Evolutionary conservation across 2,113 vertebrate species (phyloP), one percentile per base, ranked within the genome.

Genomic region (Cynoglossus semilaevis): DNA sequence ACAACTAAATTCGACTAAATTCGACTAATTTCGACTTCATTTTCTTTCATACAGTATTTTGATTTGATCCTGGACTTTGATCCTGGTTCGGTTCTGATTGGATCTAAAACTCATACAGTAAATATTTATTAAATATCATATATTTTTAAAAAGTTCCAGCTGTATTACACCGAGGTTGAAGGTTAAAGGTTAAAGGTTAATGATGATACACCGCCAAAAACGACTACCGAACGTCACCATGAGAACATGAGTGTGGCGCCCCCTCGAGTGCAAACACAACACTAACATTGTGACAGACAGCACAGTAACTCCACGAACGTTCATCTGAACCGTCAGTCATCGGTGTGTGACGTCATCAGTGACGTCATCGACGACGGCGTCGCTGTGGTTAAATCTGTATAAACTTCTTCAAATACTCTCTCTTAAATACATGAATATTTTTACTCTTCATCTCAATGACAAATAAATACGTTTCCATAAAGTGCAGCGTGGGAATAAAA

Each of bases 261-360:
- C 4, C 58, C 53, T 29, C 6, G 22, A 34, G 61, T 67, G 67
- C 76, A 72, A 76, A 81, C 72, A 85, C 80, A 69, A 18, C 38
- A 71, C 54, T 13, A 55, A 45, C 48, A 17, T 43, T 54, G 51
- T 74, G 74, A 35, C 65, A 58, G 5, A 81, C 51, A 65, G 68
- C 8, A 52, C 63, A 80, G 62, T 5, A 50, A 15, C 48, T 2
- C 15, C 14, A n/a, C 13, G 14, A 42, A 4, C 22, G 3, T 29
- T 29, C 2, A 29, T 29, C 22, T 29, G 22, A 29, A 29, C 22
- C 22, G 3, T 6, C 22, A 29, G 22, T 29, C 22, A 29, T 29
- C 22, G 2, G 22, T 4, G 3, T 4, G 22, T 29, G 22, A 29
- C 22, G 22, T 4, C 22, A 29, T 29, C 6, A 6, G 22, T 29